phyloP scores from a whole-genome alignment of 2,113 vertebrate genomes.

The Pelecanoides urinatrix region DNA sequence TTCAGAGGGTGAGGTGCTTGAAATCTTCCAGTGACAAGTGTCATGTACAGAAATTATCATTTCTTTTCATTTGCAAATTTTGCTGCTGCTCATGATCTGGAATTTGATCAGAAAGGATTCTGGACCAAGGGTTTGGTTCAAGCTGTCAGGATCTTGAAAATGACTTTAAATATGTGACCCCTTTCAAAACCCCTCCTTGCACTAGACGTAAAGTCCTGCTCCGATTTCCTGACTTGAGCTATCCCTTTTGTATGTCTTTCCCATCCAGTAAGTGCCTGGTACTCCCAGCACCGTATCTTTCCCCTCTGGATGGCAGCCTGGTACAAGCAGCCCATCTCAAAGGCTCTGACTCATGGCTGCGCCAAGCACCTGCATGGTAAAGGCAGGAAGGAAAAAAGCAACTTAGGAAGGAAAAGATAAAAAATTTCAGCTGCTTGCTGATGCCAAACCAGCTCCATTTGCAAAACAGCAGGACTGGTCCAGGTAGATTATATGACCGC shows the following conservation, averaged over 20 bases:
- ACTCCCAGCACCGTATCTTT: neutral
- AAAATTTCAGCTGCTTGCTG: neutral
- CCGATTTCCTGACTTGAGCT: neutral
- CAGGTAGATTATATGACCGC: neutral
- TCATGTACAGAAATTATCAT: neutral
- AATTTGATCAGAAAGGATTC: neutral
- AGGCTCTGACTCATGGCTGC: conserved; percentile 19
- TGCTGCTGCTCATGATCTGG: neutral
- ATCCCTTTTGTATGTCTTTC: neutral
- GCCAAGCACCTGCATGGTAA: neutral
- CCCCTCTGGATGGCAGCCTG: conserved; percentile 66
- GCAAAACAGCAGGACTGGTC: neutral
- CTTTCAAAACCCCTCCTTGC: neutral
- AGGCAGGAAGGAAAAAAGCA: neutral
- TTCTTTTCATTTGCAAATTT: neutral
- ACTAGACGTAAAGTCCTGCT: neutral
- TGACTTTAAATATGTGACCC: neutral
- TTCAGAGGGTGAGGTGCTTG: neutral
- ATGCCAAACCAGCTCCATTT: conserved; percentile 2
- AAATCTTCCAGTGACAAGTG: neutral
- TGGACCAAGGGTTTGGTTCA: neutral
- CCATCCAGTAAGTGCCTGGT: neutral
- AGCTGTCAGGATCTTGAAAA: neutral
- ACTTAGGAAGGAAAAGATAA: neutral
- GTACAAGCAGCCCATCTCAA: conserved; percentile 35